Conservation (phyloP, 2,113 vertebrate species). For the Vireo altiloquus region DNA sequence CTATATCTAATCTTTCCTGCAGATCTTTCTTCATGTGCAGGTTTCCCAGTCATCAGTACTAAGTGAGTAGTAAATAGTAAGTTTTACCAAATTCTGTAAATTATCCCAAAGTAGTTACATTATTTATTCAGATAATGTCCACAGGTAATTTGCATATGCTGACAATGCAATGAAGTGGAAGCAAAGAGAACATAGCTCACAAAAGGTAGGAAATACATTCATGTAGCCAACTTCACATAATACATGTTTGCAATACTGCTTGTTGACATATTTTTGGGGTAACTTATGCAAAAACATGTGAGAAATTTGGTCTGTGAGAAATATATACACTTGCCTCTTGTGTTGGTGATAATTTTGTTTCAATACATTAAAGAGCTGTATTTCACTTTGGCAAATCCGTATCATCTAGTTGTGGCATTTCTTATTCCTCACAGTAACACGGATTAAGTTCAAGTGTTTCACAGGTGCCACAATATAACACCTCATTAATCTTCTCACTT, state of each 20-base stretch:
- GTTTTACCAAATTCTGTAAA: not conserved
- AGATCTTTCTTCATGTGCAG: not conserved
- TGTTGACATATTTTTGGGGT: not conserved
- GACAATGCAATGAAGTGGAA: not conserved
- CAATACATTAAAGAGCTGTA: not conserved
- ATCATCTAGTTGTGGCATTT: not conserved
- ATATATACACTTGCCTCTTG: not conserved
- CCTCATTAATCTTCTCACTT: slow-evolving; percentile 5
- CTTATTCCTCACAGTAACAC: not conserved
- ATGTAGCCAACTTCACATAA: not conserved
- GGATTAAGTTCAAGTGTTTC: not conserved
- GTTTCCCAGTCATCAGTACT: not conserved
- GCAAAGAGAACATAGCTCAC: not conserved
- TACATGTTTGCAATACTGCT: not conserved
- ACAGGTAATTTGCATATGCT: not conserved
- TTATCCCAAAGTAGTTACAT: not conserved
- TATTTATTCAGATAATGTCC: not conserved
- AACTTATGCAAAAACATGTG: not conserved
- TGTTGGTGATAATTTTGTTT: not conserved
- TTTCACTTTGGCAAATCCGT: not conserved
- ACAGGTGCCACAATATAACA: not conserved
- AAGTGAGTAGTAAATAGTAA: not conserved
- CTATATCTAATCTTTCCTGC: not conserved
- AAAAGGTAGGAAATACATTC: not conserved
- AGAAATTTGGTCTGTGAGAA: not conserved